Percentiles rank a stretch among this genome's conserved stretches.
These are phyloP conservation scores for Amiota communis DNA, from an alignment of 2,888 invertebrate genomes.

Conservation along the genomic window DNA sequence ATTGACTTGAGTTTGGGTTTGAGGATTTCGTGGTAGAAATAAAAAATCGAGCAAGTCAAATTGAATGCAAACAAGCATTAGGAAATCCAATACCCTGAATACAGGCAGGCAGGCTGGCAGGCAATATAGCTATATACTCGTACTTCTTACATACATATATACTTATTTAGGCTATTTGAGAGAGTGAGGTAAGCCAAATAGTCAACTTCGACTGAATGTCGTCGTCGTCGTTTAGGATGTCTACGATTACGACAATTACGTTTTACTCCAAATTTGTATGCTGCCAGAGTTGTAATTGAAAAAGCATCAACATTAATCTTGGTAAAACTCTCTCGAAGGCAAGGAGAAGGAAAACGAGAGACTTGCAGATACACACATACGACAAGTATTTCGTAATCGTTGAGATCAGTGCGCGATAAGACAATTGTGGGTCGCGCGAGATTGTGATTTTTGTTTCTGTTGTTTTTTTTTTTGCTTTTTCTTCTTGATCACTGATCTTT, in stretches of 20 bases:
- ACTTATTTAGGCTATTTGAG: conserved; percentile 58
- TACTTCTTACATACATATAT: neutral
- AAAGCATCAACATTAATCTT: conserved; percentile 72
- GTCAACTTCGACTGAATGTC: conserved; percentile 41
- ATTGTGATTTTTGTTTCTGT: conserved; percentile 21
- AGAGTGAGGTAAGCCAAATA: conserved; percentile 24
- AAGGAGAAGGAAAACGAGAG: neutral
- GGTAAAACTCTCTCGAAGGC: conserved; percentile 54
- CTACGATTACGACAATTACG: conserved; percentile 66
- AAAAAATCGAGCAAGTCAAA: conserved; percentile 30
- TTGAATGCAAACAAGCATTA: conserved; percentile 66
- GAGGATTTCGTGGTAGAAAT: conserved; percentile 8
- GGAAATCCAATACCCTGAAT: conserved; percentile 67
- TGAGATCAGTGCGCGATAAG: conserved; percentile 51
- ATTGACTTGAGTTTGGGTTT: conserved; percentile 25
- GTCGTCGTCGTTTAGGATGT: conserved; percentile 62
- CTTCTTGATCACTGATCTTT: conserved; percentile 25
- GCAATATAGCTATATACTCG: conserved; percentile 54
- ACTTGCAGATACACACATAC: conserved; percentile 45
- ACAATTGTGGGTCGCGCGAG: conserved; percentile 32
- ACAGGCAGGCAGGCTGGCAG: conserved; percentile 30
- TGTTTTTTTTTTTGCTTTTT: conserved; percentile 25
- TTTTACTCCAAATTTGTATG: conserved; percentile 70
- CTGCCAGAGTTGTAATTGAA: conserved; percentile 70
- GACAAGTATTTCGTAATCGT: conserved; percentile 37